phyloP scores from a whole-genome alignment of 2,797 vertebrate genomes.

The Characodon lateralis region DNA sequence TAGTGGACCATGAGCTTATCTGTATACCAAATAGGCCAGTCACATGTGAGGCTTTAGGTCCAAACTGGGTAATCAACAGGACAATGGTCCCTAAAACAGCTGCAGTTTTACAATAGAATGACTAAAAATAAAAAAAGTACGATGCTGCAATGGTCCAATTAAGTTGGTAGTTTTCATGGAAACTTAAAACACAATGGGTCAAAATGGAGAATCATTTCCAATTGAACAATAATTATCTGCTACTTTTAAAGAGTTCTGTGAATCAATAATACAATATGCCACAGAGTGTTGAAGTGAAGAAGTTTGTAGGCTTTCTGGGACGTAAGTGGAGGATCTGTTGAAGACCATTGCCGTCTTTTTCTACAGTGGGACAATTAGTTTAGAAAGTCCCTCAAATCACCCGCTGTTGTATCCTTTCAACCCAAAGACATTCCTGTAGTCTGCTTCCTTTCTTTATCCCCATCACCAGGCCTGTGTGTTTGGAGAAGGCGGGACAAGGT shows the following conservation, averaged over 20 bases:
- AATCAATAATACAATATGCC: no score
- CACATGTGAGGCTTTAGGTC: no score
- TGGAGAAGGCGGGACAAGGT: conserved; percentile 22
- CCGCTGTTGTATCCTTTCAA: conserved; percentile 39
- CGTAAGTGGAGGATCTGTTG: not conserved
- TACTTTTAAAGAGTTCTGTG: not conserved
- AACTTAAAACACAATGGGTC: not conserved
- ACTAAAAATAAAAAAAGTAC: no score
- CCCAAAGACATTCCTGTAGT: conserved; percentile 33
- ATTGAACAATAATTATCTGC: no score
- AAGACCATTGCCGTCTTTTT: not conserved
- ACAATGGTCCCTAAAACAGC: no score
- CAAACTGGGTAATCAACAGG: no score
- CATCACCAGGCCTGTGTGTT: conserved; percentile 21
- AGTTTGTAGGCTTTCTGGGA: not conserved
- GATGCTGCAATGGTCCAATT: no score
- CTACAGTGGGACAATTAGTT: conserved; percentile 9
- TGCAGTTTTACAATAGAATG: no score
- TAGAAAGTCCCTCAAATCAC: conserved; percentile 54
- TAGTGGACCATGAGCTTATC: no score
- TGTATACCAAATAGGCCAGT: no score
- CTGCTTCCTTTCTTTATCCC: conserved; percentile 26
- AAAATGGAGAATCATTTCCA: not conserved
- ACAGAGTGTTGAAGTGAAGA: not conserved
- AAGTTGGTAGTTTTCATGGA: no score